These are phyloP conservation scores for Phymorhynchus buccinoides DNA, from an alignment of 1,140 invertebrate genomes.

Conservation along the genomic window DNA sequence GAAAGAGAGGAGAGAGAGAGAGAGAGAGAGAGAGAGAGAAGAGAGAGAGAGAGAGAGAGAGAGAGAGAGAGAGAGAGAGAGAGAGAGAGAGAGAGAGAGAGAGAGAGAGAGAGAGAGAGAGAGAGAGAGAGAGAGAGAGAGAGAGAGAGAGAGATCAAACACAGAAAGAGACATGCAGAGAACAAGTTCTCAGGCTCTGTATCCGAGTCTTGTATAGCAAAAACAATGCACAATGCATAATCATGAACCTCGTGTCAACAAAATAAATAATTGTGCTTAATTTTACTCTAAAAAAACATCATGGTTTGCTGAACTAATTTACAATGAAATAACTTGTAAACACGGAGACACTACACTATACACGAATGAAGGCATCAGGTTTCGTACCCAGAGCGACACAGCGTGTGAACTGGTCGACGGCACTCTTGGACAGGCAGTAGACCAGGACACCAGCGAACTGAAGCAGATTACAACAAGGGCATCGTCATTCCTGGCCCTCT, in stretches of 20 bases:
- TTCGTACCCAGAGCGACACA: constrained; percentile 80
- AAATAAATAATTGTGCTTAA: neutral
- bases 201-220: neutral
- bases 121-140: too few species aligned
- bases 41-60: too few species aligned
- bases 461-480: constrained; percentile 40
- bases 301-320: neutral
- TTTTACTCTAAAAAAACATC: neutral
- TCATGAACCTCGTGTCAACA: neutral
- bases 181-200: too few species aligned
- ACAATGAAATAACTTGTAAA: neutral
- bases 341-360: neutral
- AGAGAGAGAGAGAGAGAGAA: too few species aligned
- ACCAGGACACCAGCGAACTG: constrained; percentile 77
- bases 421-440: constrained; percentile 91
- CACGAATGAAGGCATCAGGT: neutral
- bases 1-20: too few species aligned
- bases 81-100: too few species aligned
- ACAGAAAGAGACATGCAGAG: too few species aligned
- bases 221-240: neutral
- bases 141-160: too few species aligned
- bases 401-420: constrained; percentile 91
- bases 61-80: too few species aligned
- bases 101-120: too few species aligned
- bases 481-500: too few species aligned